Base-by-base conservation (phyloP, 2,797 vertebrate genomes). In the Amniataba percoides region DNA sequence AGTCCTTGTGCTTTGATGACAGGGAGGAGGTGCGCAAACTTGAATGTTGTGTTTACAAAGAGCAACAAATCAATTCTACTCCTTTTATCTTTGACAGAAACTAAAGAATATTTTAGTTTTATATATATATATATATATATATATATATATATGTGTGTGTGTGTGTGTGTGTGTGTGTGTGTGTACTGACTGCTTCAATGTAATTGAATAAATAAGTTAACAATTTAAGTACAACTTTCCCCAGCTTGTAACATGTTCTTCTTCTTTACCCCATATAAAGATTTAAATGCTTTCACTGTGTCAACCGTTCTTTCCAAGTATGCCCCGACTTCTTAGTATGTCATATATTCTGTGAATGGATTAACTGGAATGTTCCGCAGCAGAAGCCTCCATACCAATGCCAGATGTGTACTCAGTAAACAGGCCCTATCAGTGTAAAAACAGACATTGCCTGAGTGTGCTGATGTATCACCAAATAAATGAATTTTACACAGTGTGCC, bases 371-470 rank as follows among this genome's bases (percentile, higher is more conserved):
- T 80, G 81, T 83, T 88, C 85, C 77, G 78, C 55, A 67, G 77
- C 64, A 70, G 74, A 61, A 88, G 70, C 72, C 19, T 79, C 58
- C 34, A 79, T 84, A 69, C 60, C 46, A 56, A 64, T 81, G 74
- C 75, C 84, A 74, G 73, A 79, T 93, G 93, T 94, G 87, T 93
- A 78, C 93, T 87, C 75, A 92, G 87, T 86, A 93, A 93, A 94
- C 91, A 92, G 57, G 62, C 71, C 78, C 13, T 77, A 82, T 81
- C 67, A 79, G 60, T 71, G 48, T 60, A 69, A 85, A 81, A 82
- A 60, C 71, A 85, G 78, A 82, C 71, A 45, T 15, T 27, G 60
- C 21, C 56, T 77, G 63, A 71, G 36, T 21, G 16, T 56, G 39
- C 21, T 56, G 27, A 61, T 71, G 21, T 34, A 52, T 81, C n/a